These are phyloP conservation scores for Dipodomys stephensi DNA, from an alignment of 2,113 vertebrate species.

Conservation along the genomic window DNA sequence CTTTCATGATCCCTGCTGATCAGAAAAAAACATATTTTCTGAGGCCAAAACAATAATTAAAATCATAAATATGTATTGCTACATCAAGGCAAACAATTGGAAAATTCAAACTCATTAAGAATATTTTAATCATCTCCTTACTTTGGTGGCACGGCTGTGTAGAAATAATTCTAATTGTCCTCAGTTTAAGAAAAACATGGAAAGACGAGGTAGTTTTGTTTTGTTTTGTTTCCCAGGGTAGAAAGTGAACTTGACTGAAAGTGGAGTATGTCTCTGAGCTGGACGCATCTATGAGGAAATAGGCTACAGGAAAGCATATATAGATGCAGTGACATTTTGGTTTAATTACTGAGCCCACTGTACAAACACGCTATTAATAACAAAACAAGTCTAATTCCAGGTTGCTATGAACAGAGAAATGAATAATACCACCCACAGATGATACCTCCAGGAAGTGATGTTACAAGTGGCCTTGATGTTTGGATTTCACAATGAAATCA, in stretches of 20 bases:
- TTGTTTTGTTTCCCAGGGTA: conserved; percentile 49
- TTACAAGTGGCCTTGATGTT: neutral
- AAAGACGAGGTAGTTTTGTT: conserved; percentile 61
- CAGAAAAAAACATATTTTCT: conserved; percentile 62
- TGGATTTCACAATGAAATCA: conserved; percentile 11
- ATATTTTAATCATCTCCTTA: conserved; percentile 76
- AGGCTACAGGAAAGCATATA: conserved; percentile 69
- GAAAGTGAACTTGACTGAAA: conserved; percentile 73
- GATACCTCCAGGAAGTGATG: conserved; percentile 54
- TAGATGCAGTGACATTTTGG: conserved; percentile 85
- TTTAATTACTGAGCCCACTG: conserved; percentile 86
- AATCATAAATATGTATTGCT: conserved; percentile 80
- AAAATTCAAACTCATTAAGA: conserved; percentile 75
- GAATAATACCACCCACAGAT: conserved; percentile 78
- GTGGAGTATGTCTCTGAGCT: conserved; percentile 77
- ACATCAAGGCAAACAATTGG: conserved; percentile 72
- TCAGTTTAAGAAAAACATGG: conserved; percentile 72
- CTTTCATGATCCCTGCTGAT: conserved; percentile 62
- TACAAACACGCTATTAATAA: conserved; percentile 85
- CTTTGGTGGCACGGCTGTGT: conserved; percentile 25
- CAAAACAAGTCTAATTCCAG: conserved; percentile 81
- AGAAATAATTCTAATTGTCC: conserved; percentile 73
- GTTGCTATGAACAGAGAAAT: conserved; percentile 79
- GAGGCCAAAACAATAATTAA: conserved; percentile 79
- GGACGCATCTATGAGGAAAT: conserved; percentile 80